Base-by-base conservation (phyloP, 2,797 vertebrate species). In the Chrosomus eos region DNA sequence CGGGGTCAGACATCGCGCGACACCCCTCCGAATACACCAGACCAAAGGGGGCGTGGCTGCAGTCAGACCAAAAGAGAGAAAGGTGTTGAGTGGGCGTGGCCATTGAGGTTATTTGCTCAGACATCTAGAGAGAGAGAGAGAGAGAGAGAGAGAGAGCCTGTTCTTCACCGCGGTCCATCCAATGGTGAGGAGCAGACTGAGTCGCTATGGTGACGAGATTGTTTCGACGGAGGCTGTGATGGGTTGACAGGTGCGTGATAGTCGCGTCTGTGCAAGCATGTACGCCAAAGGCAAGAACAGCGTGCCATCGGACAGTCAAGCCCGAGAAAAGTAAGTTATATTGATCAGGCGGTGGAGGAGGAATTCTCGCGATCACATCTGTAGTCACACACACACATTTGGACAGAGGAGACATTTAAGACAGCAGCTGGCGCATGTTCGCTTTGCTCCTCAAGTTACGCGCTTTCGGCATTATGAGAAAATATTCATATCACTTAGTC, bases 241-340 rank as follows among this genome's bases (percentile, higher is more conserved):
- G 97, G 96, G 96, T 97, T 98, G 97, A 98, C 97, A 97, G 97
- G 97, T 97, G 97, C 95, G 96, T 97, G 97, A 97, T 97, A 97
- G 96, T 97, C 96, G 96, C 96, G 96, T 77, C 95, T 96, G 95
- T 96, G 97, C 96, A 98, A 97, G 97, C 96, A 98, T 98, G 97
- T 98, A 98, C 96, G 96, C 97, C 97, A 97, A 97, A 97, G 97
- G 97, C 96, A 97, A 97, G 97, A 98, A 96, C 95, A 97, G 95
- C 95, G 96, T 97, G 95, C 97, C 96, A 95, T 97, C 97, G 96
- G 97, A 98, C 96, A 97, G 95, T 95, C 97, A 98, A 95, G 97
- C 97, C 94, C 95, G 96, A 95, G 97, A 98, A 96, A 98, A 97
- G 97, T 98, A 96, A 97, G 97, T 97, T 96, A 93, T 96, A 93